A percentile compares a stretch with the other conserved stretches of the same genome.
Evolutionary conservation across 1,140 invertebrate genomes (phyloP).

Genomic region (Caenorhabditis remanei): DNA sequence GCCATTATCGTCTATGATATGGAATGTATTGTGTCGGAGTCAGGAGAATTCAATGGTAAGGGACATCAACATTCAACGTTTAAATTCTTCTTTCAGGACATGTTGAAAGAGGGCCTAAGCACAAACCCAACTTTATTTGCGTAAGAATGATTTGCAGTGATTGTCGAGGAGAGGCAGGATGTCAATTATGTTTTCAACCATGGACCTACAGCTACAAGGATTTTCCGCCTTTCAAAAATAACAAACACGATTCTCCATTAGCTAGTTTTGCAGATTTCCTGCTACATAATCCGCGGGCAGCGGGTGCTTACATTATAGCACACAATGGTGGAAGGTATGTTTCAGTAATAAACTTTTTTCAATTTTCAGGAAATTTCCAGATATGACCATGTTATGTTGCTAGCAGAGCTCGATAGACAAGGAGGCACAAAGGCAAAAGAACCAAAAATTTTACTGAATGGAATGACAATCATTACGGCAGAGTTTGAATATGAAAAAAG

Average conservation of each 20-base stretch:
- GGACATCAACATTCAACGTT: not conserved
- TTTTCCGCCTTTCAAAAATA: not conserved
- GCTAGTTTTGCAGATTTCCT: not conserved
- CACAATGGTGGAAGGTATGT: not conserved
- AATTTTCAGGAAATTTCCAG: too few species aligned
- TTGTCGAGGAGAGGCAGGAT: not conserved
- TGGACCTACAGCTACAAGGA: not conserved
- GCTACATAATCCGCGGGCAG: not conserved
- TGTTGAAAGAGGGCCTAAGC: not conserved
- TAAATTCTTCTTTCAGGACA: not conserved
- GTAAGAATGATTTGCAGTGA: not conserved
- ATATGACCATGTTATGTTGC: not conserved
- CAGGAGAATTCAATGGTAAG: not conserved
- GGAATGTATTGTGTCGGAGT: not conserved
- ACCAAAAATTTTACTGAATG: not conserved
- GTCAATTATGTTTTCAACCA: not conserved
- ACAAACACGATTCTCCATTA: not conserved
- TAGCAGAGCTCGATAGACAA: not conserved
- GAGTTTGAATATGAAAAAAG: not conserved
- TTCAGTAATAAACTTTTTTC: too few species aligned
- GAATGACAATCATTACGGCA: not conserved
- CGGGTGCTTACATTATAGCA: not conserved
- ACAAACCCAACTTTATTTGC: not conserved
- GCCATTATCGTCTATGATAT: not conserved
- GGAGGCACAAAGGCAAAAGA: not conserved